A percentile compares a stretch with the other conserved stretches of the same genome.
phyloP scores from a whole-genome alignment of 92 coral and sea anemone species.

The Meandrina meandrites region DNA sequence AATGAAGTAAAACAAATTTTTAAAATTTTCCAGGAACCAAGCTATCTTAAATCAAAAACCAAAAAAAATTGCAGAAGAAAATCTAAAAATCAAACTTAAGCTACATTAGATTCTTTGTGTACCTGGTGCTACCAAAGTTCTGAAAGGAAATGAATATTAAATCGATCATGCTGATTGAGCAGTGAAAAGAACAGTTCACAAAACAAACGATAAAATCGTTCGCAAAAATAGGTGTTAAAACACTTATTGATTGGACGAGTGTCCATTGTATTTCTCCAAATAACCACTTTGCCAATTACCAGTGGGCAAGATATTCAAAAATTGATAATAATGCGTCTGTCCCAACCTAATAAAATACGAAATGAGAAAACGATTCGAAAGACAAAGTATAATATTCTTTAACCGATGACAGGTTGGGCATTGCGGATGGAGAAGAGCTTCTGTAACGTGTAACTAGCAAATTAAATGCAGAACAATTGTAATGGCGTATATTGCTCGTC shows the following conservation, averaged over 20 bases:
- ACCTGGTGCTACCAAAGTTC: neutral
- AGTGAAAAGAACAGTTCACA: slow-evolving; percentile 17
- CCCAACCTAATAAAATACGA: slow-evolving; percentile 4
- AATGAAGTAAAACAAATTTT: neutral
- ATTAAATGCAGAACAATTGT: neutral
- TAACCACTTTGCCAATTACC: slow-evolving; percentile 17
- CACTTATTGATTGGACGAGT: neutral
- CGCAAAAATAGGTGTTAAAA: slow-evolving; percentile 1
- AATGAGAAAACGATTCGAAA: slow-evolving; percentile 21
- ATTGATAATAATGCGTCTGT: slow-evolving; percentile 12
- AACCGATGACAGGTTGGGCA: slow-evolving; percentile 4
- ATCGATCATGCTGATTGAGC: slow-evolving; percentile 1
- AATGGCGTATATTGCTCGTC: neutral
- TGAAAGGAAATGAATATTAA: neutral
- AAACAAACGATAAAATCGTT: slow-evolving; percentile 13
- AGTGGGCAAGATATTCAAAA: slow-evolving; percentile 9
- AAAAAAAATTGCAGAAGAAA: neutral
- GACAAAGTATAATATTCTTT: neutral
- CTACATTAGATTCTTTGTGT: neutral
- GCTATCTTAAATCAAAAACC: neutral
- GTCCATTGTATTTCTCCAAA: slow-evolving; percentile 2
- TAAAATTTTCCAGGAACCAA: neutral
- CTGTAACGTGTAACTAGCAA: neutral
- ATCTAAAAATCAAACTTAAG: neutral
- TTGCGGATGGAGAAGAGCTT: neutral